Percentiles rank a stretch among this genome's conserved stretches.
Evolutionary conservation across 2,113 vertebrate genomes (phyloP).

Genomic region (Spilogale gracilis): DNA sequence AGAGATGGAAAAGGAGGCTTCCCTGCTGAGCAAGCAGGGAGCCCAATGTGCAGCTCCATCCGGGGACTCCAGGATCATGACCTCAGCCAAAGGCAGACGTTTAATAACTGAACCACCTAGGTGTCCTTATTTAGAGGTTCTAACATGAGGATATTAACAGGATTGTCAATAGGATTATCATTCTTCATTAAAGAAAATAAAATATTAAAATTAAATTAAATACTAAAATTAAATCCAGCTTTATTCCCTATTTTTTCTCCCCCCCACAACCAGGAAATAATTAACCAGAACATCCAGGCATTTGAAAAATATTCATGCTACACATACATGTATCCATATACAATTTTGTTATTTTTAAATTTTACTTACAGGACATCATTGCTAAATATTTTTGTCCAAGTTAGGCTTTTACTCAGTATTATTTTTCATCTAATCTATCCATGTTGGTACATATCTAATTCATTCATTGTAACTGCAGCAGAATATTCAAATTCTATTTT

Average conservation of each 20-base stretch:
- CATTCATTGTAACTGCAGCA: background rate
- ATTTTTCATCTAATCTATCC: background rate
- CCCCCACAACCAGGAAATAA: background rate
- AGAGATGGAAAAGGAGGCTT: too few relatives aligned
- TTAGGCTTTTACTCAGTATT: background rate
- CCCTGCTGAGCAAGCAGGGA: too few relatives aligned
- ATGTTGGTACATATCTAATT: background rate
- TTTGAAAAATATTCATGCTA: background rate
- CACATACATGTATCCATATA: background rate
- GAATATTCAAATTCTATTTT: slow-evolving; percentile 40
- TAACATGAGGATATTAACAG: too few relatives aligned
- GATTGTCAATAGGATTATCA: too few relatives aligned
- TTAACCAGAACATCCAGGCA: background rate
- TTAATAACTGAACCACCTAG: too few relatives aligned
- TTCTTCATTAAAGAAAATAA: background rate
- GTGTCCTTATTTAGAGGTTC: too few relatives aligned
- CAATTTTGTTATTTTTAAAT: background rate
- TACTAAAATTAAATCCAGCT: slow-evolving; percentile 9
- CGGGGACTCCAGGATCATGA: too few relatives aligned
- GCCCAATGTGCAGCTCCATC: too few relatives aligned
- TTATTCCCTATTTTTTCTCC: background rate
- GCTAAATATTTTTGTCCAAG: slow-evolving; percentile 13
- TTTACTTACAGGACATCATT: background rate
- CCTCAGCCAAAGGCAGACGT: too few relatives aligned
- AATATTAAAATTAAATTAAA: slow-evolving; percentile 17